These are phyloP conservation scores for Silvanus unidentatus DNA, from an alignment of 2,888 invertebrate species.

Conservation along the genomic window DNA sequence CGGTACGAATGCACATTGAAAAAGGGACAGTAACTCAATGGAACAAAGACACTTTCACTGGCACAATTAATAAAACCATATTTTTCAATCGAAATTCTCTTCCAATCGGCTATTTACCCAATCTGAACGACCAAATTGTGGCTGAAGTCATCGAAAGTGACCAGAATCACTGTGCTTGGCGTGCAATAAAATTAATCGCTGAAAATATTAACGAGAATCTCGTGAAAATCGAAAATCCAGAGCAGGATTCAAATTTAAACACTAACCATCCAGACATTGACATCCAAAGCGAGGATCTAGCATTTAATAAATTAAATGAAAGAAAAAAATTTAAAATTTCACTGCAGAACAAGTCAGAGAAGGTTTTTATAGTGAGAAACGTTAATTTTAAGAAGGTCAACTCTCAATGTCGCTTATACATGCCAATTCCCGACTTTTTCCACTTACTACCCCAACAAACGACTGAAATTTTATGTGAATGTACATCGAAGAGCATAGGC, in stretches of 20 bases:
- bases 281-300: constrained; percentile 49
- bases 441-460: constrained; percentile 7
- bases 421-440: background rate
- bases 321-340: constrained; percentile 46
- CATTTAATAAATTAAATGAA: constrained; percentile 44
- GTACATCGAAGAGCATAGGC: constrained; percentile 57
- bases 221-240: constrained; percentile 10
- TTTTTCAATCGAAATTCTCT: constrained; percentile 56
- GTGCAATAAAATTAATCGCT: constrained; percentile 52
- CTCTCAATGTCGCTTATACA: background rate
- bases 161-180: constrained; percentile 53
- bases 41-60: constrained; percentile 42
- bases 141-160: constrained; percentile 70
- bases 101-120: constrained; percentile 51
- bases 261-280: constrained; percentile 48
- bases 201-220: constrained; percentile 18
- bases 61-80: constrained; percentile 54
- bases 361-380: constrained; percentile 46
- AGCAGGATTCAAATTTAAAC: constrained; percentile 15
- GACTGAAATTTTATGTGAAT: constrained; percentile 42
- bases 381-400: constrained; percentile 35
- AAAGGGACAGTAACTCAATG: constrained; percentile 50
- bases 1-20: constrained; percentile 54
- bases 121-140: constrained; percentile 57
- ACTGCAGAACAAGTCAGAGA: constrained; percentile 45